phyloP scores from a whole-genome alignment of 2,797 vertebrate genomes.

The Valencia hispanica region DNA sequence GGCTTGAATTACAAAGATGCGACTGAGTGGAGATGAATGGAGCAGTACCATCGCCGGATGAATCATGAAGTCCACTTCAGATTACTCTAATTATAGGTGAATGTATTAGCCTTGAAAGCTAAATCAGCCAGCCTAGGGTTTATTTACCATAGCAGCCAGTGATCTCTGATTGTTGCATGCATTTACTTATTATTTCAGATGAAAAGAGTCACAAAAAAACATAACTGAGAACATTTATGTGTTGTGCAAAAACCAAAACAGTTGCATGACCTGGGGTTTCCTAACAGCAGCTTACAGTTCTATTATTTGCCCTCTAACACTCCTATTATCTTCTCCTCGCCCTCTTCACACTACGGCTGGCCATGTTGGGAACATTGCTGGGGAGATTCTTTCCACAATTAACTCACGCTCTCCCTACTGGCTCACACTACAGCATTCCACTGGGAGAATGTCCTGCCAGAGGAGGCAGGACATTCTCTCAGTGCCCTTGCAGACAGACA shows the following conservation, averaged over 20 bases:
- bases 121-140: conserved; percentile 36
- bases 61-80: conserved; percentile 72
- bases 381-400: conserved; percentile 80
- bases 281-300: neutral
- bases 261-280: neutral
- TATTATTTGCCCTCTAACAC: conserved; percentile 4
- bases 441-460: no score
- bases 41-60: conserved; percentile 46
- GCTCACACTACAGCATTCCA: conserved; percentile 72
- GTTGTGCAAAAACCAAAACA: neutral
- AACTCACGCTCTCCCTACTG: conserved; percentile 70
- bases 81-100: conserved; percentile 73
- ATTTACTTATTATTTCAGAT: conserved; percentile 4
- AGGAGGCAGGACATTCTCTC: conserved; percentile 61
- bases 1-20: conserved; percentile 72
- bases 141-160: conserved; percentile 7
- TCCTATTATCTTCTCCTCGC: conserved; percentile 29
- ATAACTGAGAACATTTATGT: neutral
- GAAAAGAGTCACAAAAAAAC: no score
- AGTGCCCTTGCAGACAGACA: conserved; percentile 56
- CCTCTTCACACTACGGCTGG: conserved; percentile 39
- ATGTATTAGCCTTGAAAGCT: conserved; percentile 54
- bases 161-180: conserved; percentile 21
- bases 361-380: conserved; percentile 69
- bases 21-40: conserved; percentile 67